These are phyloP conservation scores for Dreissena polymorpha DNA, from an alignment of 1,140 invertebrate species.

Conservation along the genomic window DNA sequence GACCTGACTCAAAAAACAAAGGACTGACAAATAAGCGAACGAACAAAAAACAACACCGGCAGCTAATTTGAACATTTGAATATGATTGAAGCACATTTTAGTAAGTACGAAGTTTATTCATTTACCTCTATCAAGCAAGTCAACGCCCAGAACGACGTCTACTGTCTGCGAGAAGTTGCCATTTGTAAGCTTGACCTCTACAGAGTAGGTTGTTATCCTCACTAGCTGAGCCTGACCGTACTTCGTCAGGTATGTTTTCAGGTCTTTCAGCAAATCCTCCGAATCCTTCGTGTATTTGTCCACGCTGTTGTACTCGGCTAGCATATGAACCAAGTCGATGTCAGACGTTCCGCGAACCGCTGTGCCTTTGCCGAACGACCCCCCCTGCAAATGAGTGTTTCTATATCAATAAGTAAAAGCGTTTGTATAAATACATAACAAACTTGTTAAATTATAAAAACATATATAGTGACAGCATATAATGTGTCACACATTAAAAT, in stretches of 20 bases:
- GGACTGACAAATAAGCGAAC: no score
- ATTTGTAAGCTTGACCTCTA: background rate
- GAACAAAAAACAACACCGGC: no score
- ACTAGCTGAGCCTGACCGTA: background rate
- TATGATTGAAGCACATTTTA: no score
- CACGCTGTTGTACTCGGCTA: conserved; percentile 4
- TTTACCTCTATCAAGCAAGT: background rate
- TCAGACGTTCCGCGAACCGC: conserved; percentile 24
- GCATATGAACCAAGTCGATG: conserved; percentile 28
- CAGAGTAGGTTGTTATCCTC: background rate
- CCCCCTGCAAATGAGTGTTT: background rate
- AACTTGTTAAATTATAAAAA: no score
- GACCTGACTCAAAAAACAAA: no score
- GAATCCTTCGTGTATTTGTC: background rate
- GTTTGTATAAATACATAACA: no score
- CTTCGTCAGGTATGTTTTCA: background rate
- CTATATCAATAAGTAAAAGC: no score
- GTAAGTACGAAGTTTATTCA: no score
- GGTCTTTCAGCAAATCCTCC: background rate
- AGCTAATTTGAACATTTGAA: no score
- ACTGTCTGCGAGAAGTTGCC: background rate
- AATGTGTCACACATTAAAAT: no score
- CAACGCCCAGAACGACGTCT: background rate
- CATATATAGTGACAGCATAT: no score
- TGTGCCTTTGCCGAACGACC: conserved; percentile 36